These are phyloP conservation scores for Hydrochoerus hydrochaeris DNA, from an alignment of 2,113 vertebrate species.

Conservation along the genomic window DNA sequence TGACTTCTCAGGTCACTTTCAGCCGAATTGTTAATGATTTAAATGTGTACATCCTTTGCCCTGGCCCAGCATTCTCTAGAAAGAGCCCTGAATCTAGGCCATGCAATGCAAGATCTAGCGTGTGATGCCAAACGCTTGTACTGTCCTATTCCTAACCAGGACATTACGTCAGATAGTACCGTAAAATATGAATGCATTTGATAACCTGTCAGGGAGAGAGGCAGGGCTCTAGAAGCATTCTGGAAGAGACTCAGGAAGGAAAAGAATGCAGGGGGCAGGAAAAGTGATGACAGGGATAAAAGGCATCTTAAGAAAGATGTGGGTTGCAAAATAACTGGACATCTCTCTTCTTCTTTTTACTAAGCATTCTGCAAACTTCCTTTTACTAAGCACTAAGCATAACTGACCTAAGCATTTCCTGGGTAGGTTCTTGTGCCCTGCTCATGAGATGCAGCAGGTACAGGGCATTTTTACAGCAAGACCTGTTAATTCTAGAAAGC, in stretches of 20 bases:
- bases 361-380: too few species aligned
- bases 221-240: not conserved
- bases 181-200: not conserved
- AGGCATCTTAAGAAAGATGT: not conserved
- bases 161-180: not conserved
- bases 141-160: not conserved
- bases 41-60: not conserved
- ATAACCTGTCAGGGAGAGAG: not conserved
- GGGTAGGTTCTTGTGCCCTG: not conserved
- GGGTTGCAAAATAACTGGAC: not conserved
- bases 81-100: not conserved
- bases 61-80: not conserved
- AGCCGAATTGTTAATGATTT: not conserved
- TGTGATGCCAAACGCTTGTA: not conserved
- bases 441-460: not conserved
- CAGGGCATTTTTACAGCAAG: not conserved
- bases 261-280: not conserved
- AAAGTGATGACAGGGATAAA: not conserved
- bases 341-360: not conserved
- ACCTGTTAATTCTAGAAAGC: slow-evolving; percentile 47
- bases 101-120: not conserved
- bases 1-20: not conserved
- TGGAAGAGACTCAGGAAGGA: not conserved
- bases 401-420: slow-evolving; percentile 20
- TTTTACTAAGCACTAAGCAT: too few species aligned